Evolutionary conservation across 2,113 vertebrate genomes (phyloP), one percentile per base, ranked within the genome.

Genomic region (Athene cunicularia): DNA sequence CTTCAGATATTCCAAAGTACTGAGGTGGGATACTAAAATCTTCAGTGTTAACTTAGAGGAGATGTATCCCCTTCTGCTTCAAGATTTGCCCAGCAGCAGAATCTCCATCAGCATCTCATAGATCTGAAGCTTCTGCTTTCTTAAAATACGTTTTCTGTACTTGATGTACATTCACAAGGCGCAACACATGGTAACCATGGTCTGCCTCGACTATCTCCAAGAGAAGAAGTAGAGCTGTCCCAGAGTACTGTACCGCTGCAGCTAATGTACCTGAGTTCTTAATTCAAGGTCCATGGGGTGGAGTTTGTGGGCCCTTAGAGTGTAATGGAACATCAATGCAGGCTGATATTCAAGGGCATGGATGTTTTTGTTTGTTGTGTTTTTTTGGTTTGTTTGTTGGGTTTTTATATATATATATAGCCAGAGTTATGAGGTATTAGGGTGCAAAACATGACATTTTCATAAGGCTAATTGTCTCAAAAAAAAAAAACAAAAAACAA

Each of bases 361-460:
- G 1, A 3, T 2, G 0, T 6, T 73, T 67, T 45, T 58, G 33
- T 14, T 41, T 15, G 2, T 4, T 4, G 11, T 12, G 75, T 67
- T 1, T 26, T 59, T 14, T 37, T 37, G 37, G 37, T 37, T 37
- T 37, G 37, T 9, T 49, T 68, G 8, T 39, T 39, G 8, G 8
- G 39, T 74, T 39, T 33, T 67, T 55, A n/a, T n/a, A n/a, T n/a
- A n/a, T n/a, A n/a, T 16, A 5, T 56, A 5, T 56, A 18, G 16
- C 32, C 30, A 55, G 9, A 75, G 9, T 63, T 90, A 56, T 68
- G 14, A 75, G 11, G 5, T 75, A 45, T 35, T 82, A 71, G 5
- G 3, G 11, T 41, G 4, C 3, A 77, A 85, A 89, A 18, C 4
- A 21, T 17, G 9, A 12, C 13, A 67, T 50, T 71, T 13, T 27